Conservation (phyloP, 2,888 invertebrate genomes). For the Darwinula stevensoni region DNA sequence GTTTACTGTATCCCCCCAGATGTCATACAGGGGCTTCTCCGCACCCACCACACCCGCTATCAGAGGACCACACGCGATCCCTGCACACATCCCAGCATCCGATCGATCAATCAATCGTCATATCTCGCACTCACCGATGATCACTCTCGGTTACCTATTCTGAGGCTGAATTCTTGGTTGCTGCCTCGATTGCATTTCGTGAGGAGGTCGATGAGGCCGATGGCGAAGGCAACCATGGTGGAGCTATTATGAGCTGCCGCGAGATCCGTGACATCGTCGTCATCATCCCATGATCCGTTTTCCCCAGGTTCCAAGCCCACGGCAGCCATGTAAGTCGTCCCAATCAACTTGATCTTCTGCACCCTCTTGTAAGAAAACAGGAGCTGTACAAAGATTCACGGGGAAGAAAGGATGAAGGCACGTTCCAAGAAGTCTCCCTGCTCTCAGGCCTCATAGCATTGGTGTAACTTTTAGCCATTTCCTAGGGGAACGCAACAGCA, state of each 20-base stretch:
- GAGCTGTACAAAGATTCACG: no score
- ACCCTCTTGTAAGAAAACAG: constrained; percentile 33
- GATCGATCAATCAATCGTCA: no score
- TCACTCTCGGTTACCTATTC: no score
- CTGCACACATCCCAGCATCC: constrained; percentile 21
- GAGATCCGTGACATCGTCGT: constrained; percentile 10
- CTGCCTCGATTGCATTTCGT: constrained; percentile 25
- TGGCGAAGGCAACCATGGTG: no score
- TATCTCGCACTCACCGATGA: no score
- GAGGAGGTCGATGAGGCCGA: constrained; percentile 34
- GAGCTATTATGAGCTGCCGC: constrained; percentile 29
- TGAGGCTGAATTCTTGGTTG: constrained; percentile 25
- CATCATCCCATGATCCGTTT: constrained; percentile 21
- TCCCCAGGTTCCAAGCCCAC: constrained; percentile 53
- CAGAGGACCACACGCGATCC: constrained; percentile 64
- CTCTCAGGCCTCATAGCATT: no score
- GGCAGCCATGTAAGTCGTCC: constrained; percentile 91
- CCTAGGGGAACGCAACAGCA: no score
- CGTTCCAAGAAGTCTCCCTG: no score
- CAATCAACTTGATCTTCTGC: constrained; percentile 89
- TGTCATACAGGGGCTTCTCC: constrained; percentile 75
- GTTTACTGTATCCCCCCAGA: no score
- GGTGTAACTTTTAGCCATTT: no score
- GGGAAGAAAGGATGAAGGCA: no score
- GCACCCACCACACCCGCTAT: constrained; percentile 85